These are phyloP conservation scores for Puntigrus tetrazona DNA, from an alignment of 2,113 vertebrate genomes.

Conservation along the genomic window DNA sequence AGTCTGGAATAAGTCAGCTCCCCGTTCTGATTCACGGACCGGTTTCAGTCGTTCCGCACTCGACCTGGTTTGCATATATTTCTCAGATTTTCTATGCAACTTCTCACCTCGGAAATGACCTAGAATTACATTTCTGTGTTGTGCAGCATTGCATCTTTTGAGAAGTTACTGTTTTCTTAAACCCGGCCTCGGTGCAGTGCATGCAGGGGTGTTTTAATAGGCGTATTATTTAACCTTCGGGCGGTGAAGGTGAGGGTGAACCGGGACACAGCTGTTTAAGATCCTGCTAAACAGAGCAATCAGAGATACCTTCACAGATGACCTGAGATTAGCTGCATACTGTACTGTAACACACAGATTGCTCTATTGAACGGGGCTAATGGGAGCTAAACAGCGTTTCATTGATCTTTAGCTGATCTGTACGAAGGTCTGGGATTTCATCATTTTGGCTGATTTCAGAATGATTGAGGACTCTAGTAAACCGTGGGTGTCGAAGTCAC, in stretches of 20 bases:
- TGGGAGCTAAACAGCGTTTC: not conserved
- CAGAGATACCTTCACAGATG: not conserved
- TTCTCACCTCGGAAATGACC: not conserved
- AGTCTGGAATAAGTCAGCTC: not conserved
- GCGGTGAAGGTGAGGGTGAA: constrained; percentile 2
- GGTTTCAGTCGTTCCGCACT: not conserved
- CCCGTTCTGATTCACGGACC: not conserved
- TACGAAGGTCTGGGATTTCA: not conserved
- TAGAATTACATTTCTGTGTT: not conserved
- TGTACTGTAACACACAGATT: not conserved
- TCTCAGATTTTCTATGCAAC: not conserved
- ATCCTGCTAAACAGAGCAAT: constrained; percentile 9
- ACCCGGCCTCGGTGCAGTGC: too few relatives aligned
- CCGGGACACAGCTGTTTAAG: not conserved
- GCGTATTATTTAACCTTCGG: constrained; percentile 36
- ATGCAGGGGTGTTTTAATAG: constrained; percentile 4
- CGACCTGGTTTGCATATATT: not conserved
- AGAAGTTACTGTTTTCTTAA: constrained; percentile 5
- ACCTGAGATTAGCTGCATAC: not conserved
- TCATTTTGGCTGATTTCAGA: not conserved
- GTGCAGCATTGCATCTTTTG: not conserved
- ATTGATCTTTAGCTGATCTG: not conserved
- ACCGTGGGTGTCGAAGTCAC: not conserved
- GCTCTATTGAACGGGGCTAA: not conserved
- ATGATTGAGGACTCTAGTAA: not conserved